Percentiles rank a stretch among this genome's conserved stretches.
These are phyloP conservation scores for Stictonetta naevosa DNA, from an alignment of 2,113 vertebrate species.

Conservation along the genomic window DNA sequence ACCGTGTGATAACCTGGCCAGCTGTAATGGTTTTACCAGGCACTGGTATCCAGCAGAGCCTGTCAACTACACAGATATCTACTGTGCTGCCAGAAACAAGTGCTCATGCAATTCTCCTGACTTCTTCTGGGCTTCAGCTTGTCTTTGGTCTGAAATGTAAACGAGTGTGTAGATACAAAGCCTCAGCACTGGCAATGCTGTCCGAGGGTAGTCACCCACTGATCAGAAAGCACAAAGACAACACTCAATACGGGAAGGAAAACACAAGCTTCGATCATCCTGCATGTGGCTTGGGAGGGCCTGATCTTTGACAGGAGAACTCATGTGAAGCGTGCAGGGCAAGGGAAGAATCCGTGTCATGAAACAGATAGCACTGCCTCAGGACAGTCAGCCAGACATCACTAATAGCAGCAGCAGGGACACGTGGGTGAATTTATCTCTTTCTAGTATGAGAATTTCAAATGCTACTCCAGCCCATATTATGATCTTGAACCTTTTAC, in stretches of 20 bases:
- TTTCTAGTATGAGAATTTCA: not conserved
- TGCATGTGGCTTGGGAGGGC: rapidly evolving
- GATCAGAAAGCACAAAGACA: not conserved
- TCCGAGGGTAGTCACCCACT: rapidly evolving
- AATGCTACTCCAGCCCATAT: not conserved
- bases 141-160: not conserved
- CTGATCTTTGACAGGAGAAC: not conserved
- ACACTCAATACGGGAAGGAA: not conserved
- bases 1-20: not conserved
- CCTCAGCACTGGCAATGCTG: not conserved
- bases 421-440: not conserved
- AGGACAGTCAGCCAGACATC: not conserved
- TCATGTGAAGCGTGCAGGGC: rapidly evolving
- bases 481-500: not conserved
- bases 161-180: not conserved
- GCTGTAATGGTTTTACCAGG: conserved; percentile 35
- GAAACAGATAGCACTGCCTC: not conserved
- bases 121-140: not conserved
- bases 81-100: not conserved
- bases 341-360: not conserved
- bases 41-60: not conserved
- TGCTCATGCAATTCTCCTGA: not conserved
- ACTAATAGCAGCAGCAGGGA: not conserved
- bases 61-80: not conserved
- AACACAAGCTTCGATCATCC: not conserved